Percentiles rank a stretch among this genome's conserved stretches.
Evolutionary conservation across 2,888 invertebrate genomes (phyloP).

Genomic region (Scaptomyza caliginosa): DNA sequence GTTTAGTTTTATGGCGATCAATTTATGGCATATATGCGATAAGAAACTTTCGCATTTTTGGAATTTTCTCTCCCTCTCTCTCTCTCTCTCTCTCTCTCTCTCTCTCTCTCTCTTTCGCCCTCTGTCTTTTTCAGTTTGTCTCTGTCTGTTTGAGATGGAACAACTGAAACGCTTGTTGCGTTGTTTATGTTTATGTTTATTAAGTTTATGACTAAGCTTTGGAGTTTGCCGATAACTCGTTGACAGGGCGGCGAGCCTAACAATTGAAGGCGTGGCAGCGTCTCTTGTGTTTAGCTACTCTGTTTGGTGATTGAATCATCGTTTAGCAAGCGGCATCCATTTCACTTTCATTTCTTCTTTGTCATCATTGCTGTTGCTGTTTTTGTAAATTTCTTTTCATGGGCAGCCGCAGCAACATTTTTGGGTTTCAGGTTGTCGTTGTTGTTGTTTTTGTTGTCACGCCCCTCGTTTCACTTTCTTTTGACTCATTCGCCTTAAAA

Average conservation of each 20-base stretch:
- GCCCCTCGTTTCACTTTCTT: constrained; percentile 61
- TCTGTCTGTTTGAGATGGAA: not conserved
- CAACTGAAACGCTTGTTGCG: constrained; percentile 28
- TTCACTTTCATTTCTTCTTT: constrained; percentile 69
- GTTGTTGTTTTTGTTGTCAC: constrained; percentile 29
- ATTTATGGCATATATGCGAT: constrained; percentile 40
- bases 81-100: not conserved
- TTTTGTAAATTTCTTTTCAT: constrained; percentile 1
- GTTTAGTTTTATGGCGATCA: constrained; percentile 42
- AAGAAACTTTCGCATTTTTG: constrained; percentile 70
- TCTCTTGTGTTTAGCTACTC: not conserved
- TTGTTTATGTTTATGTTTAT: constrained; percentile 26
- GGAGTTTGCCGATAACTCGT: constrained; percentile 26
- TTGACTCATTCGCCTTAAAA: constrained; percentile 48
- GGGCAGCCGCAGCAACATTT: constrained; percentile 1
- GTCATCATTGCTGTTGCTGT: constrained; percentile 7
- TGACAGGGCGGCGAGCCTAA: constrained; percentile 6
- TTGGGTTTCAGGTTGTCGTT: not conserved
- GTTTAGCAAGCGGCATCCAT: constrained; percentile 48
- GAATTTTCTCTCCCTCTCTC: constrained; percentile 8
- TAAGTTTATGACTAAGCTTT: constrained; percentile 46
- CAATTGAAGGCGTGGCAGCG: constrained; percentile 41
- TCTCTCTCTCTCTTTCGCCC: not conserved
- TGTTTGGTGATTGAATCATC: constrained; percentile 64
- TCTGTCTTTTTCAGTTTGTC: too few species aligned